Base-by-base conservation (phyloP, 1,140 invertebrate species). In the Condylostylus longicornis region DNA sequence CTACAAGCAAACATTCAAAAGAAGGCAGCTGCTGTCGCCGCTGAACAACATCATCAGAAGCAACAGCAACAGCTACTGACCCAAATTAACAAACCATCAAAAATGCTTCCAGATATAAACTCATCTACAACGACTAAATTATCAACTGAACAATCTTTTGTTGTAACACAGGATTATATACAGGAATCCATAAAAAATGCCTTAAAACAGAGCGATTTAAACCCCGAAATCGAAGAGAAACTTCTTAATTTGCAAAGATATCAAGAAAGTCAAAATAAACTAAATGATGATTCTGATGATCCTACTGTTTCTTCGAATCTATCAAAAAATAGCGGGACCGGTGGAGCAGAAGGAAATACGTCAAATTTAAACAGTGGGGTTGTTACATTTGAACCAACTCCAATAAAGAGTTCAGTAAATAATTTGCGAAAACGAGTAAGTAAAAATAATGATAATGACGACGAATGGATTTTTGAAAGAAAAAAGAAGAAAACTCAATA, bases 221-320 rank as follows among this genome's bases (percentile, higher is more conserved):
- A 87, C 58, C 87, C 88, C 2, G 88, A 93, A 61, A 86, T 93
- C 32, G 86, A 93, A 58, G 87, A 91, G 44, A 93, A 93, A 54
- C 56, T 94, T 15, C 63, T 91, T 4, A 83, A 86, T 44, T 67
- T 90, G 42, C 87, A 90, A 56, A 72, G 81, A 20, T 86, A 89
- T 50, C 83, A 87, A 47, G 82, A 85, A 49, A 76, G 75, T 40
- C 77, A 81, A 47, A 83, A 77, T 71, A 78, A 78, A 43, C 34
- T 48, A n/a, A 46, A 49, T 3, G 59, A 46, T n/a, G n/a, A n/a
- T n/a, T n/a, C n/a, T n/a, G n/a, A n/a, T n/a, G n/a, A n/a, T n/a
- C n/a, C n/a, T n/a, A n/a, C n/a, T n/a, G n/a, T n/a, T n/a, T n/a
- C n/a, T n/a, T n/a, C n/a, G n/a, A n/a, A n/a, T n/a, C n/a, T n/a